Conservation (phyloP, 30 jellyfish, hydroid and myxozoan genomes). For the Aurelia coerulea region DNA sequence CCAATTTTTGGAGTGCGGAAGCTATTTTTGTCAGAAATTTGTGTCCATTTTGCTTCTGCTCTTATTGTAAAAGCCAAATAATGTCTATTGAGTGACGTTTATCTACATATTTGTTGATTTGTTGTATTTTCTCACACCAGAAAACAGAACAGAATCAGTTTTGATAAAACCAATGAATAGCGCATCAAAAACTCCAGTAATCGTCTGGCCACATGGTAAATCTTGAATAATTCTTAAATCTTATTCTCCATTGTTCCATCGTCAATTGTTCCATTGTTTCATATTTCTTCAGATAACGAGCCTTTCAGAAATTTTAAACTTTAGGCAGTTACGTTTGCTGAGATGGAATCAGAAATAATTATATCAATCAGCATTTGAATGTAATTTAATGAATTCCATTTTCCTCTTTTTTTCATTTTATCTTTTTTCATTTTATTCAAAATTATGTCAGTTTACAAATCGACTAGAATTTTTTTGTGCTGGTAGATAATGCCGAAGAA, state of each 20-base stretch:
- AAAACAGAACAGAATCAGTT: constrained; percentile 2
- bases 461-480: neutral
- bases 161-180: neutral
- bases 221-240: neutral
- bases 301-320: neutral
- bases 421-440: no score
- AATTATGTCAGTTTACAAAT: no score
- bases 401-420: no score
- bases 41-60: no score
- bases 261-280: no score
- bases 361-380: no score
- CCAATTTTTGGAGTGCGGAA: no score
- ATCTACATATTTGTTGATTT: neutral
- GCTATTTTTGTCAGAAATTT: no score
- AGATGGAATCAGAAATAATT: neutral
- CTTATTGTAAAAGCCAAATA: no score
- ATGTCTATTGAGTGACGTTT: no score
- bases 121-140: neutral
- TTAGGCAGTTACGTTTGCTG: neutral
- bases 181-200: constrained; percentile 27
- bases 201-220: constrained; percentile 46
- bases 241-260: neutral
- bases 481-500: no score
- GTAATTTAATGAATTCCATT: no score
- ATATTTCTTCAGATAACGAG: neutral